phyloP scores from a whole-genome alignment of 2,113 vertebrate genomes.

The Passer domesticus region DNA sequence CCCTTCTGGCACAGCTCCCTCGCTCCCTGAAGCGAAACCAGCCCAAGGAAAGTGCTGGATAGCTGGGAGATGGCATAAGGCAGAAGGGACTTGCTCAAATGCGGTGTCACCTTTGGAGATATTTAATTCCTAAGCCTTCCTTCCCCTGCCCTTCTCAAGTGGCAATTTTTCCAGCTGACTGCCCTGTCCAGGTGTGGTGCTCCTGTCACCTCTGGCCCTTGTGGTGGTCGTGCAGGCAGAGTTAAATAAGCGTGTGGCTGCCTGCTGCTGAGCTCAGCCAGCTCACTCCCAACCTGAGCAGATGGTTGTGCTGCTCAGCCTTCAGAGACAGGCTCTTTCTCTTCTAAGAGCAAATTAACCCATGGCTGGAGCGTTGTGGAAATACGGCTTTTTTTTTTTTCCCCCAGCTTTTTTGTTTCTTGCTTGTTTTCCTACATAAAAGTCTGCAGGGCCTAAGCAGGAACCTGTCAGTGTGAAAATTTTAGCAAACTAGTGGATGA shows the following conservation, averaged over 20 bases:
- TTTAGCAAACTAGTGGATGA: background rate
- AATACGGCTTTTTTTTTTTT: background rate
- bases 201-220: background rate
- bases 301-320: conserved; percentile 47
- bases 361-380: background rate
- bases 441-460: background rate
- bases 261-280: conserved; percentile 15
- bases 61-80: background rate
- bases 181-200: conserved; percentile 8
- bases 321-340: background rate
- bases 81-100: background rate
- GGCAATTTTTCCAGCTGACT: background rate
- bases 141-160: background rate
- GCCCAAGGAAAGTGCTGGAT: rapidly evolving
- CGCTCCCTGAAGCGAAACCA: background rate
- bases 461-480: background rate
- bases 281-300: conserved; percentile 14
- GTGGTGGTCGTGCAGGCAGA: background rate
- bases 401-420: background rate
- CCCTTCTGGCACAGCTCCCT: background rate
- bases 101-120: background rate
- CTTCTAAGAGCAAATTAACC: conserved; percentile 17
- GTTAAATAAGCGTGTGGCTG: background rate
- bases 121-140: background rate
- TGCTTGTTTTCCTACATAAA: background rate